Conservation (phyloP, 2,797 vertebrate genomes). For the Parambassis ranga region DNA sequence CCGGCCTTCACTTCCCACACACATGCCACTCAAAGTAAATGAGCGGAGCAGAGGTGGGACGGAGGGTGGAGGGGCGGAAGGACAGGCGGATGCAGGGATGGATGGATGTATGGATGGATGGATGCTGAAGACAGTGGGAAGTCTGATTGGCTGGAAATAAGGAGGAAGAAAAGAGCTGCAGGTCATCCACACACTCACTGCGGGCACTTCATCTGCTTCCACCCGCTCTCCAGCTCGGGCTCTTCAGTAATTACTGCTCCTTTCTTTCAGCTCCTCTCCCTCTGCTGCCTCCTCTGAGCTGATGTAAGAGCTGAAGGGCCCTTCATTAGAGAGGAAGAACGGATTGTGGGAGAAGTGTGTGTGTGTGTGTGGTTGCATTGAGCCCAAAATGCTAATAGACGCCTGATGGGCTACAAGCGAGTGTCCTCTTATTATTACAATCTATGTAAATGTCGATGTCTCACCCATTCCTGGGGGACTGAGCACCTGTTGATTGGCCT, state of each 20-base stretch:
- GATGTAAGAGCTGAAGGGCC: slow-evolving; percentile 55
- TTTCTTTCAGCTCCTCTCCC: slow-evolving; percentile 40
- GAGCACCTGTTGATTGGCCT: slow-evolving; percentile 45
- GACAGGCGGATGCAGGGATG: not conserved
- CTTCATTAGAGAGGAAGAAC: slow-evolving; percentile 56
- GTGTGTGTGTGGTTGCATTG: slow-evolving; percentile 5
- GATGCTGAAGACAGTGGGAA: not conserved
- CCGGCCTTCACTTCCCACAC: slow-evolving; percentile 63
- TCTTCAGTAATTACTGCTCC: slow-evolving; percentile 59
- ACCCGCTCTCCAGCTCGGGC: slow-evolving; percentile 25
- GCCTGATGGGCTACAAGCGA: slow-evolving; percentile 30
- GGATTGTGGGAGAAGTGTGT: slow-evolving; percentile 23
- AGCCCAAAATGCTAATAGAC: slow-evolving; percentile 29
- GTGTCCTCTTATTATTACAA: slow-evolving; percentile 27
- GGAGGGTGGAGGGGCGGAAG: not conserved
- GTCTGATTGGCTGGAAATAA: slow-evolving; percentile 20
- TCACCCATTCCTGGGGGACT: not conserved
- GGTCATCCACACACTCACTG: slow-evolving; percentile 15
- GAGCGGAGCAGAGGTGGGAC: slow-evolving; percentile 26
- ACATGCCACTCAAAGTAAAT: slow-evolving; percentile 49
- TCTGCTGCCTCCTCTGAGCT: slow-evolving; percentile 35
- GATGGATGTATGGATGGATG: not conserved
- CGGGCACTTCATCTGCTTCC: slow-evolving; percentile 38
- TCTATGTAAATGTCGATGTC: slow-evolving; percentile 6
- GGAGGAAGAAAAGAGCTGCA: not conserved